Conservation (phyloP, 2,113 vertebrate species). For the Galbula dea region DNA sequence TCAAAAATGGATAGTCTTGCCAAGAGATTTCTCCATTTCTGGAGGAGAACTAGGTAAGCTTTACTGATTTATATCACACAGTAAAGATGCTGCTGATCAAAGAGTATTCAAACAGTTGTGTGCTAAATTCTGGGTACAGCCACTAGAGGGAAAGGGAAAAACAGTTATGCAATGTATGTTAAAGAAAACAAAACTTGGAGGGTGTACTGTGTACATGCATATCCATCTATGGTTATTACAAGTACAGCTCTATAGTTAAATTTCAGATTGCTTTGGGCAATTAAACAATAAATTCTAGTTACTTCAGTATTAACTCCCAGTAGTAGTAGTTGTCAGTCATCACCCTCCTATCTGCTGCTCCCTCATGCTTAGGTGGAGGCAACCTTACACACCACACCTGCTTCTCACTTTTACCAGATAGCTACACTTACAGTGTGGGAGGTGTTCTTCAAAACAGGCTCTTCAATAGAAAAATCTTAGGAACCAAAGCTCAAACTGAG, state of each 20-base stretch:
- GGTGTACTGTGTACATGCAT: neutral
- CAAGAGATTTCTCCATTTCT: conserved; percentile 83
- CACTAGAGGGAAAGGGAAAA: neutral
- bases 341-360: neutral
- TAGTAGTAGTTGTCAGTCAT: neutral
- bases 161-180: rapidly evolving
- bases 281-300: neutral
- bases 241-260: neutral
- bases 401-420: neutral
- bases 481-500: neutral
- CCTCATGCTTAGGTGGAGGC: neutral
- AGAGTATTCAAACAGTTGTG: neutral
- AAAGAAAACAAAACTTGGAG: neutral
- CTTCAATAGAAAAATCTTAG: neutral
- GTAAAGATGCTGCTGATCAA: neutral
- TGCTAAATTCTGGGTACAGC: neutral
- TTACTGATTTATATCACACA: neutral
- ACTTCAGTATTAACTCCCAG: neutral
- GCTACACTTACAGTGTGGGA: neutral
- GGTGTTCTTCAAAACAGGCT: neutral
- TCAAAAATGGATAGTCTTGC: conserved; percentile 83
- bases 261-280: neutral
- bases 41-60: conserved; percentile 86
- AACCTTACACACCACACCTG: neutral
- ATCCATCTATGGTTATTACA: neutral